Base-by-base conservation (phyloP, 2,113 vertebrate genomes). In the Paramormyrops kingsleyae region DNA sequence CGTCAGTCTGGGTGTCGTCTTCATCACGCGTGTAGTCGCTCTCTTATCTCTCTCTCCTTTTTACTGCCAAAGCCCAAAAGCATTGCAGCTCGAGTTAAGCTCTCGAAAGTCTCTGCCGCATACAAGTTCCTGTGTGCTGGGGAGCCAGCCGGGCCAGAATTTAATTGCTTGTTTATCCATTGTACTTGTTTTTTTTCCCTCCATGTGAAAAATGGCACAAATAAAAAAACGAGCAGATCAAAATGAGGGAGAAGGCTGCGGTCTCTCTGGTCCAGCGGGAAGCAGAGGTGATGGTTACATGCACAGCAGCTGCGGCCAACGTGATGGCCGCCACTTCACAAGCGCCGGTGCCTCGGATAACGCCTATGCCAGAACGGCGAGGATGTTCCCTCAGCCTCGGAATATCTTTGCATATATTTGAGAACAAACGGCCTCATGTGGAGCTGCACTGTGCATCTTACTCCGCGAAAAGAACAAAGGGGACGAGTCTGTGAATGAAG, bases 361-460 rank as follows among this genome's bases (percentile, higher is more conserved):
- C 19, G 44, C 21, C 21, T 24, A 2, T 24, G 39, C 39, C 83
- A 21, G n/a, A 84, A 47, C 8, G 24, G 21, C 44, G 19, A n/a
- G 83, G 44, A 84, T 17, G 44, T 84, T 84, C 39, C 8, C 83
- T 84, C 83, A 27, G 17, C 74, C 1, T 47, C 10, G 2, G 85
- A 87, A 87, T 87, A 87, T 87, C 24, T 87, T 87, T 53, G 85
- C 85, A 87, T 53, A 87, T 53, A 87, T 53, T 84, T 47, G 24
- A 47, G 83, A 84, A 47, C 24, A 84, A 84, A 47, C 39, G 19
- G 44, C 19, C 83, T 84, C 39, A 39, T 84, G 44, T 7, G 31
- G 31, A 39, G 35, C 39, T 13, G 80, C 15, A 13, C 44, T 10
- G 83, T 84, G 44, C 44, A 12, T 84, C 39, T 84, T 84, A n/a